Base-by-base conservation (phyloP, 64 coral and sea anemone genomes). In the Pocillopora damicornis region DNA sequence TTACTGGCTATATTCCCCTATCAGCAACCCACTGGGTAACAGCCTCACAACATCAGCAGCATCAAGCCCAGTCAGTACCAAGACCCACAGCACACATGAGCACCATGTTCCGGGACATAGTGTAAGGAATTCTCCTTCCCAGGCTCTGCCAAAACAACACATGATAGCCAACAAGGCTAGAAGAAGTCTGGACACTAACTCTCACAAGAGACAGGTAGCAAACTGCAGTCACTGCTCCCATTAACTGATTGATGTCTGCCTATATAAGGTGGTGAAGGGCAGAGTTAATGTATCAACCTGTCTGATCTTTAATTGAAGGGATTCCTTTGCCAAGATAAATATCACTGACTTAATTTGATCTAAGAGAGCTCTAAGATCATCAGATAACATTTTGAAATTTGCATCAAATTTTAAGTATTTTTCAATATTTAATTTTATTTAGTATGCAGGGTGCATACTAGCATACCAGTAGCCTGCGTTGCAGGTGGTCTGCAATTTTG, bases 131-230 rank as follows among this genome's bases (percentile, higher is more conserved):
- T 85, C 88, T 73, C 88, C 79, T 37, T 79, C 88, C 73, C 88
- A 90, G 69, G 73, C 79, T 73, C 62, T 79, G 13, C 88, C 59
- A 57, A 90, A 36, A 66, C 63, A 72, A 58, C 81, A 85, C 25
- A 57, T 45, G 11, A 65, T 36, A 72, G 22, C 36, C 16, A 85
- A 66, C 36, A 85, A 85, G 37, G 65, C 81, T 23, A 85, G 63
- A 37, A 85, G 81, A 85, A 85, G 38, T 85, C 65, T 85, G 64
- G 81, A 85, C 35, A 58, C 81, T 26, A 85, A 71, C 65, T 38
- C 71, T 45, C 73, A 76, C 72, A 59, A 74, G 15, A 63, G 69
- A 87, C 86, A 90, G 59, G 60, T 58, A 20, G 56, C 42, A 89
- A 81, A 51, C 37, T 58, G 60, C 51, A 79, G 60, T 51, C 13